Percentiles rank a stretch among this genome's conserved stretches.
Conservation (phyloP, 2,113 vertebrate genomes). For the Marmota flaviventris region DNA sequence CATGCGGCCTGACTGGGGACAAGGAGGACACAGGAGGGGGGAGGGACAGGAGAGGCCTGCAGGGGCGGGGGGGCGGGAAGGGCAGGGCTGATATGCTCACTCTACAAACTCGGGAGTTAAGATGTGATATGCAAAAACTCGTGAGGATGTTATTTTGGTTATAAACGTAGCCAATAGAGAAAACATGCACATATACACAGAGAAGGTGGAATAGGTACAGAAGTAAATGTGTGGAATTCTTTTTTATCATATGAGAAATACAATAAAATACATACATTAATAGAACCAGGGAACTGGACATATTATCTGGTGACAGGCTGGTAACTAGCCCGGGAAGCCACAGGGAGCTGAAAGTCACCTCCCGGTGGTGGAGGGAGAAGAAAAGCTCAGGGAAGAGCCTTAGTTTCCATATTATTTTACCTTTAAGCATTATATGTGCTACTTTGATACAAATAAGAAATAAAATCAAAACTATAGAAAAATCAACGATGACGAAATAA, state of each 20-base stretch:
- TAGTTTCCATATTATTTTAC: neutral
- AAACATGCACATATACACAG: neutral
- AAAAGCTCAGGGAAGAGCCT: neutral
- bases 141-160: neutral
- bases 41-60: neutral
- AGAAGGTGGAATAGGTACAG: neutral
- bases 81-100: too few species aligned
- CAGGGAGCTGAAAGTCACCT: neutral
- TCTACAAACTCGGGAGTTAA: neutral
- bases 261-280: neutral
- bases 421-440: neutral
- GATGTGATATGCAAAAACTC: too few species aligned
- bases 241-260: neutral
- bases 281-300: neutral
- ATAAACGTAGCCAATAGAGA: neutral
- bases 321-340: too few species aligned
- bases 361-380: neutral
- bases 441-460: neutral
- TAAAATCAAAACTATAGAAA: neutral
- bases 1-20: neutral
- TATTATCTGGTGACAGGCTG: neutral
- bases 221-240: neutral
- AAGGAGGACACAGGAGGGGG: neutral
- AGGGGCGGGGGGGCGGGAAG: neutral
- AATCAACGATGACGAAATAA: neutral